phyloP scores from a whole-genome alignment of 2,797 vertebrate species.

The Diglossa cyanea region DNA sequence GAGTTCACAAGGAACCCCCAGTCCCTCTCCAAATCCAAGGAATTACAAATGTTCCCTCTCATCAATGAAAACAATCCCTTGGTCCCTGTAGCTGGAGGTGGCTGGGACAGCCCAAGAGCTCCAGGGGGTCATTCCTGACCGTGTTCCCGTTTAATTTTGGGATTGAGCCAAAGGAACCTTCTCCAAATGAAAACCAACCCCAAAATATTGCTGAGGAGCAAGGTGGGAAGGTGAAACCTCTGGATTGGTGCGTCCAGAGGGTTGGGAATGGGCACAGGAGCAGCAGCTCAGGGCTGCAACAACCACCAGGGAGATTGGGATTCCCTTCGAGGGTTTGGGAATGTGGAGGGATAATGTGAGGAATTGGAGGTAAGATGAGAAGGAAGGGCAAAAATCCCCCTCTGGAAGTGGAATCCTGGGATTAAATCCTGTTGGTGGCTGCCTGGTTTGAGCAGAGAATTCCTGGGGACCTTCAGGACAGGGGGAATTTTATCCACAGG shows the following conservation, averaged over 20 bases:
- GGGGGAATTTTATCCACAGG: background rate
- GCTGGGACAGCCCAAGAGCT: background rate
- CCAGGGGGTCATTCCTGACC: background rate
- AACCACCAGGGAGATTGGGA: background rate
- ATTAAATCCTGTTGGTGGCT: background rate
- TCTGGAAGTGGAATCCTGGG: background rate
- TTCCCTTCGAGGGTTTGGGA: background rate
- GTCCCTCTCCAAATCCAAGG: background rate
- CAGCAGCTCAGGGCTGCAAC: background rate
- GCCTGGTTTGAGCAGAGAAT: background rate
- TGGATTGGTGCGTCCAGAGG: background rate
- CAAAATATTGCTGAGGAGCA: background rate
- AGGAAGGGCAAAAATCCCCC: background rate
- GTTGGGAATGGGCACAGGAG: rapidly evolving
- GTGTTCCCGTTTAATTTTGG: background rate
- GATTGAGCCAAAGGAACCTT: background rate
- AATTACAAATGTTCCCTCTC: background rate
- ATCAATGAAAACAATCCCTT: background rate
- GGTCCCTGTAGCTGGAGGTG: background rate
- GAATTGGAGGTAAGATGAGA: background rate
- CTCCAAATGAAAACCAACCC: background rate
- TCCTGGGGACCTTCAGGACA: background rate
- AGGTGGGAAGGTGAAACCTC: background rate
- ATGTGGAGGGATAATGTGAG: background rate
- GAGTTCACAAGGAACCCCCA: background rate